These are phyloP conservation scores for Isaurus tuberculatus DNA, from an alignment of 92 coral and sea anemone species.

Conservation along the genomic window DNA sequence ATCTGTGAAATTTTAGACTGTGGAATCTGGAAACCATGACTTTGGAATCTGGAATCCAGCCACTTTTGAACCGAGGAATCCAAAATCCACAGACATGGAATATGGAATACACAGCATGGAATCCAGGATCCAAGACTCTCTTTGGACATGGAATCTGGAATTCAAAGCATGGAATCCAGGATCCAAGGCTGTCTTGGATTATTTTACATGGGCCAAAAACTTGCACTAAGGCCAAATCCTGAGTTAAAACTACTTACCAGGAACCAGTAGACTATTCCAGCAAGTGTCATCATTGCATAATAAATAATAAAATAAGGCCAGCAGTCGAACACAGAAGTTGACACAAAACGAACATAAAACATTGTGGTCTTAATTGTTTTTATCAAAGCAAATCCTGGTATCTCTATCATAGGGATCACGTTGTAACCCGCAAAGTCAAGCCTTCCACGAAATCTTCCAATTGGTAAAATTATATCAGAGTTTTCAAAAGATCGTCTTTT, in stretches of 20 bases:
- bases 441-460: constrained; percentile 5
- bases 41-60: too few relatives aligned
- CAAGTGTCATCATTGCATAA: neutral
- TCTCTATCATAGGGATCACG: neutral
- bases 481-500: neutral
- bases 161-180: too few relatives aligned
- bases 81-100: too few relatives aligned
- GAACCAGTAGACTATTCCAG: constrained; percentile 8
- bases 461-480: constrained; percentile 6
- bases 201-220: too few relatives aligned
- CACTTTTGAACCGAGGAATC: too few relatives aligned
- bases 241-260: constrained; percentile 17
- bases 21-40: too few relatives aligned
- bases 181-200: too few relatives aligned
- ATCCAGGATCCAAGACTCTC: too few relatives aligned
- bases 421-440: neutral
- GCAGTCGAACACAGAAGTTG: constrained; percentile 26
- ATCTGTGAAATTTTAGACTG: too few relatives aligned
- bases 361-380: neutral
- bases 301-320: constrained; percentile 21
- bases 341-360: neutral
- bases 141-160: too few relatives aligned
- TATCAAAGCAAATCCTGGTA: constrained; percentile 29
- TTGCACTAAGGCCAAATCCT: too few relatives aligned
- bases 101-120: too few relatives aligned